These are phyloP conservation scores for Monomorium pharaonis DNA, from an alignment of 1,140 invertebrate genomes.

Conservation along the genomic window DNA sequence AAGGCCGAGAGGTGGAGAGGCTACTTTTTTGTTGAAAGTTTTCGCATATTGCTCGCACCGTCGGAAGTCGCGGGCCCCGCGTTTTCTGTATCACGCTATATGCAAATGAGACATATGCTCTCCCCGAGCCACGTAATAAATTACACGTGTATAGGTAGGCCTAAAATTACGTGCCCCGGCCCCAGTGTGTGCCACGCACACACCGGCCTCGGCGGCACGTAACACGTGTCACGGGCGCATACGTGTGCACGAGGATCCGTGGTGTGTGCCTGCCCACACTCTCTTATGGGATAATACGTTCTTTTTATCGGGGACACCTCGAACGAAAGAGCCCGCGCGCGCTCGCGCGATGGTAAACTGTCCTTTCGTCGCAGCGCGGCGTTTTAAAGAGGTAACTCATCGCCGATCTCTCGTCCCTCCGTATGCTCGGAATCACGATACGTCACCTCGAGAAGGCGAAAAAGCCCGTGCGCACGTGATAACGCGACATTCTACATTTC, in stretches of 20 bases:
- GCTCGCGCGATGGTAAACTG: constrained; percentile 40
- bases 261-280: constrained; percentile 5
- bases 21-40: constrained; percentile 70
- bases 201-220: not conserved
- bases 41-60: constrained; percentile 70
- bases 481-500: not conserved
- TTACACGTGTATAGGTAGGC: constrained; percentile 75
- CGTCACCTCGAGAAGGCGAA: not conserved
- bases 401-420: not conserved
- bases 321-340: not conserved
- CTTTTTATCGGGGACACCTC: constrained; percentile 17
- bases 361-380: constrained; percentile 53
- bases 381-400: not conserved
- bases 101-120: constrained; percentile 81
- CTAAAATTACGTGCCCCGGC: constrained; percentile 72
- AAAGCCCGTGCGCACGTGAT: not conserved
- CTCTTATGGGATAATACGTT: constrained; percentile 53
- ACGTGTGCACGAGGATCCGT: constrained; percentile 12
- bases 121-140: constrained; percentile 77
- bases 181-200: constrained; percentile 24
- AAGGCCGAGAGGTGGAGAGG: not conserved
- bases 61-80: constrained; percentile 70
- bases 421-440: constrained; percentile 17
- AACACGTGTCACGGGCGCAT: constrained; percentile 49
- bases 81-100: constrained; percentile 79